phyloP scores from a whole-genome alignment of 2,888 invertebrate genomes.

The Lumbricus terrestris region DNA sequence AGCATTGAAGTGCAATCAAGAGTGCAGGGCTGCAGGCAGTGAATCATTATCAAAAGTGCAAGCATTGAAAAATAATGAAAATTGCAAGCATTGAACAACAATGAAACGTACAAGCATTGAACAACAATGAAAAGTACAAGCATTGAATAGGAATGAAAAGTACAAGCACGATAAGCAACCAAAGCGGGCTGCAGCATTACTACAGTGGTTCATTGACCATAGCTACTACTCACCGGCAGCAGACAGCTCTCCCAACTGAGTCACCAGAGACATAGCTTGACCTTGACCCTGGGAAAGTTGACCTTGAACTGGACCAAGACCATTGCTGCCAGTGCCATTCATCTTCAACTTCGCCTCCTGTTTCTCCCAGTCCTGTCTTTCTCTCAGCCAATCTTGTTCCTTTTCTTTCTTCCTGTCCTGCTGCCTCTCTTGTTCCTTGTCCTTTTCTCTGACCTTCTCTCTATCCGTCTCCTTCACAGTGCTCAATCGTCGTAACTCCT shows the following conservation, averaged over 20 bases:
- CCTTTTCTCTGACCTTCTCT: neutral
- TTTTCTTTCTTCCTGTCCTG: constrained; percentile 16
- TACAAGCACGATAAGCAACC: neutral
- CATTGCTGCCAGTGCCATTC: neutral
- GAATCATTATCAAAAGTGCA: neutral
- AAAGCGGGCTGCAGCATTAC: neutral
- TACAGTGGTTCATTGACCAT: neutral
- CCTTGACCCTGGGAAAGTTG: neutral
- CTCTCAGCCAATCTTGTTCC: constrained; percentile 25
- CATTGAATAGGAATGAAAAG: neutral
- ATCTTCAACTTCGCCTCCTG: constrained; percentile 14
- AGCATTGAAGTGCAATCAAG: no score
- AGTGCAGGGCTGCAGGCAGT: no score
- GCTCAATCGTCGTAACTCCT: neutral
- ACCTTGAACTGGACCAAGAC: neutral
- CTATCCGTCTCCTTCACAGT: neutral
- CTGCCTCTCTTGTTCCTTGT: constrained; percentile 18
- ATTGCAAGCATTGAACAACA: no score
- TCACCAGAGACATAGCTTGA: neutral
- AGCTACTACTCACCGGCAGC: neutral
- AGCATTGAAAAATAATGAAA: no score
- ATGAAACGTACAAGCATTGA: neutral
- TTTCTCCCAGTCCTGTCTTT: constrained; percentile 29
- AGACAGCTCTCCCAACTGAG: neutral
- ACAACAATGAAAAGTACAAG: neutral